Base-by-base conservation (phyloP, 1,140 invertebrate genomes). In the Drosophila grimshawi region DNA sequence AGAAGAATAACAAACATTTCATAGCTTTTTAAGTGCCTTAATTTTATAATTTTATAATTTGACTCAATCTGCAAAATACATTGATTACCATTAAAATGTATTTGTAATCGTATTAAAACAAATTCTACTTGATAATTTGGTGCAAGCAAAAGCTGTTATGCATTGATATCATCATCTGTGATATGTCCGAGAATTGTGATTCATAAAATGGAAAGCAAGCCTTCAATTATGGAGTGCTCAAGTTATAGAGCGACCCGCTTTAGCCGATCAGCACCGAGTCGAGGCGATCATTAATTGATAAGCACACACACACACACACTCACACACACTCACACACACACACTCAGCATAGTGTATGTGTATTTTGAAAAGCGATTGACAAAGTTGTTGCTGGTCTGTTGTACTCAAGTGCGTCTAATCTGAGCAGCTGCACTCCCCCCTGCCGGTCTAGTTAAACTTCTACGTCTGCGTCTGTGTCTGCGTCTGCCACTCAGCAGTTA, bases 161-260 rank as follows among this genome's bases (percentile, higher is more conserved):
- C 1, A 19, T 19, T 19, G 19, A 19, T 19, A 19, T 19, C 19
- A 19, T 19, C 19, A 19, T 19, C 19, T 19, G 19, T 19, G 19
- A 19, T 19, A 19, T 19, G 19, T 19, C 2, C 19, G 19, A 19
- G 19, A 19, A 19, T 19, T 19, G 19, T 19, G 19, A 19, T 19
- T 19, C 19, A 19, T 19, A 19, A 19, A 19, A 19, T 19, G 0
- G 19, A 19, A 19, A 19, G 19, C 19, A 19, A 1, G 19, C 19
- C 19, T 19, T 19, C 19, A 19, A 19, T 39, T 51, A 8, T 11
- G 27, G 45, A 61, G 46, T 43, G 33, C 57, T 33, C 37, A 88
- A 88, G 85, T 88, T 80, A 80, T 79, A 63, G 53, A 88, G 65
- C 83, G 62, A 55, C 83, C 83, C 83, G 80, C 85, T 80, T 80